phyloP scores from a whole-genome alignment of 2,797 vertebrate genomes.

The Poecilia wingei region DNA sequence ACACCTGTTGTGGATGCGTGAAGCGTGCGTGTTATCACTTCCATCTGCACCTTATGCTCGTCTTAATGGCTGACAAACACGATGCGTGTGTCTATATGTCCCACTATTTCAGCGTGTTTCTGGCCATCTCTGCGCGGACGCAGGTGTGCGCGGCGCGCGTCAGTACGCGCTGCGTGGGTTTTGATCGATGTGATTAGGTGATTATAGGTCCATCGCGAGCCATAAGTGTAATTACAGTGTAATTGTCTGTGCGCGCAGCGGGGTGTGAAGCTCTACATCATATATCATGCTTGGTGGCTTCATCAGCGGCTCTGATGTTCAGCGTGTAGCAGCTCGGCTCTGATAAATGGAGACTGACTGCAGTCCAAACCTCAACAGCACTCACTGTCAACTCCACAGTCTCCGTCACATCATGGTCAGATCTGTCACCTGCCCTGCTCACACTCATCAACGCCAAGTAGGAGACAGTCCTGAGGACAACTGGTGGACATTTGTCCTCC shows the following conservation, averaged over 20 bases:
- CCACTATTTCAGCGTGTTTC: slow-evolving; percentile 23
- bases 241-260: slow-evolving; percentile 42
- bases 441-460: slow-evolving; percentile 36
- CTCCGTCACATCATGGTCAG: slow-evolving; percentile 47
- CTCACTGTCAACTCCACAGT: slow-evolving; percentile 45
- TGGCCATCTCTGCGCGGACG: slow-evolving; percentile 30
- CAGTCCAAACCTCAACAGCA: slow-evolving; percentile 39
- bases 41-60: slow-evolving; percentile 3
- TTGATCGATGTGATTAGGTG: slow-evolving; percentile 59
- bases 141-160: slow-evolving; percentile 33
- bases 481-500: slow-evolving; percentile 8
- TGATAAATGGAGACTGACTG: slow-evolving; percentile 58
- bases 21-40: slow-evolving; percentile 24
- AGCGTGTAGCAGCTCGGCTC: slow-evolving; percentile 26
- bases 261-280: slow-evolving; percentile 45
- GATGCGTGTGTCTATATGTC: slow-evolving; percentile 34
- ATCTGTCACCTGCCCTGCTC: slow-evolving; percentile 45
- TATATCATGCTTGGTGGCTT: slow-evolving; percentile 38
- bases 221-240: slow-evolving; percentile 56
- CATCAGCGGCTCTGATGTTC: slow-evolving; percentile 17
- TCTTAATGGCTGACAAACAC: slow-evolving; percentile 41
- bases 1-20: slow-evolving; percentile 73
- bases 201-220: slow-evolving; percentile 57
- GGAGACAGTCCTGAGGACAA: slow-evolving; percentile 31
- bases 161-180: slow-evolving; percentile 49